These are phyloP conservation scores for Embiotoca jacksoni DNA, from an alignment of 2,113 vertebrate species.

Conservation along the genomic window DNA sequence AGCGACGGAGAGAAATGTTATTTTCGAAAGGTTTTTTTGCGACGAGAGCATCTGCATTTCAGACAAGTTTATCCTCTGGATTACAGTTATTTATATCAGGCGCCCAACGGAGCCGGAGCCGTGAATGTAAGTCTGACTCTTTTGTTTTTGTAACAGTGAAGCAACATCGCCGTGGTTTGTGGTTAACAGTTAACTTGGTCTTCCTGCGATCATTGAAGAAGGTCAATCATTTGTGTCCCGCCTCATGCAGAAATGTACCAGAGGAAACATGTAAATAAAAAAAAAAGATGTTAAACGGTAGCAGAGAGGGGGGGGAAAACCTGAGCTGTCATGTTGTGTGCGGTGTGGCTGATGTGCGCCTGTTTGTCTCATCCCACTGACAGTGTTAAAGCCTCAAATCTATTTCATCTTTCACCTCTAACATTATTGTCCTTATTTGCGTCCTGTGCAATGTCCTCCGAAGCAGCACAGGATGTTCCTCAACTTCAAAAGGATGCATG, in stretches of 20 bases:
- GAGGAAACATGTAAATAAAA: background rate
- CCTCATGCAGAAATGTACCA: background rate
- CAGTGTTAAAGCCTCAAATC: conserved; percentile 33
- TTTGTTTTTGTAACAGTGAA: conserved; percentile 80
- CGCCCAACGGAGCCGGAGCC: conserved; percentile 66
- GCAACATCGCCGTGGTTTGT: conserved; percentile 60
- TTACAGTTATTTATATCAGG: conserved; percentile 41
- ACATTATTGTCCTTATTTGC: conserved; percentile 23
- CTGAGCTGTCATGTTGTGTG: conserved; percentile 71
- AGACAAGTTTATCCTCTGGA: conserved; percentile 35
- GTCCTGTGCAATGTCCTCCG: background rate
- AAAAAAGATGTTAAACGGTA: conserved; percentile 24
- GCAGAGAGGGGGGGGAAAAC: conserved; percentile 20
- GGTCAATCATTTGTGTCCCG: background rate
- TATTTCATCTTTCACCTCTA: conserved; percentile 18
- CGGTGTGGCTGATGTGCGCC: conserved; percentile 68
- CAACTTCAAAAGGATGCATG: conserved; percentile 8
- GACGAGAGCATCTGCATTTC: conserved; percentile 22
- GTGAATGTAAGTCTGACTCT: conserved; percentile 84
- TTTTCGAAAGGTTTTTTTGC: conserved; percentile 31
- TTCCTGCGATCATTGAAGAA: conserved; percentile 23
- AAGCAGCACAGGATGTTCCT: background rate
- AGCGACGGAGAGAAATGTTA: conserved; percentile 58
- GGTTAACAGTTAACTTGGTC: conserved; percentile 69
- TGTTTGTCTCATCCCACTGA: conserved; percentile 56